These are phyloP conservation scores for Tridacna crocea DNA, from an alignment of 2,888 invertebrate genomes.

Conservation along the genomic window DNA sequence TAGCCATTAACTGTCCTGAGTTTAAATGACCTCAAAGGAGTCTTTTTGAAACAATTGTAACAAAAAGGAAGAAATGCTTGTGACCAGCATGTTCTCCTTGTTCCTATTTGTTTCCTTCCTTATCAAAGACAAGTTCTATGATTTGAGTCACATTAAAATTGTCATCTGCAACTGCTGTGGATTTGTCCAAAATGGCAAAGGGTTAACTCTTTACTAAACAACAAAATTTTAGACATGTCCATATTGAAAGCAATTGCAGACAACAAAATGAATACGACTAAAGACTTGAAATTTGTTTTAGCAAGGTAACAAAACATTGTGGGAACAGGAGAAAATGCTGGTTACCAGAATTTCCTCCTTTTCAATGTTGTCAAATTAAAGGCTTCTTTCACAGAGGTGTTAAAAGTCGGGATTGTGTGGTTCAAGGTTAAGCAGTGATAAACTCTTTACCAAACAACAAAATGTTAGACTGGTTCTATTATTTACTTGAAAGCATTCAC, in stretches of 20 bases:
- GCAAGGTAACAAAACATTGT: neutral
- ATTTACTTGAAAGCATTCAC: neutral
- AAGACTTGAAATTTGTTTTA: no score
- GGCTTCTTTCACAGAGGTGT: neutral
- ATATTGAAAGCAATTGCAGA: no score
- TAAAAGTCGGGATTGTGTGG: no score
- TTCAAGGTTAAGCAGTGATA: neutral
- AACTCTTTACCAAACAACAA: neutral
- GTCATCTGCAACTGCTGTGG: neutral
- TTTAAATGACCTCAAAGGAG: no score
- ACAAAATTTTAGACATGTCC: no score
- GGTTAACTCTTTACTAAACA: neutral
- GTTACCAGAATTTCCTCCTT: neutral
- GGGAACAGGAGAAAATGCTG: neutral
- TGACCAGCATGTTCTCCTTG: neutral
- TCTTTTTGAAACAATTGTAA: neutral
- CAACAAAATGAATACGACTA: no score
- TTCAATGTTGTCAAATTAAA: neutral
- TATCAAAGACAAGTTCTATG: neutral
- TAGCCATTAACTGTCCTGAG: no score
- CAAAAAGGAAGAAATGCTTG: neutral
- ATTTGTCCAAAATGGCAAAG: neutral
- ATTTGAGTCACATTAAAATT: neutral
- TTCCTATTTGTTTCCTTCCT: neutral
- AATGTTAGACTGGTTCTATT: neutral